Percentiles rank a stretch among this genome's conserved stretches.
These are phyloP conservation scores for Eublepharis macularius DNA, from an alignment of 2,113 vertebrate species.

Conservation along the genomic window DNA sequence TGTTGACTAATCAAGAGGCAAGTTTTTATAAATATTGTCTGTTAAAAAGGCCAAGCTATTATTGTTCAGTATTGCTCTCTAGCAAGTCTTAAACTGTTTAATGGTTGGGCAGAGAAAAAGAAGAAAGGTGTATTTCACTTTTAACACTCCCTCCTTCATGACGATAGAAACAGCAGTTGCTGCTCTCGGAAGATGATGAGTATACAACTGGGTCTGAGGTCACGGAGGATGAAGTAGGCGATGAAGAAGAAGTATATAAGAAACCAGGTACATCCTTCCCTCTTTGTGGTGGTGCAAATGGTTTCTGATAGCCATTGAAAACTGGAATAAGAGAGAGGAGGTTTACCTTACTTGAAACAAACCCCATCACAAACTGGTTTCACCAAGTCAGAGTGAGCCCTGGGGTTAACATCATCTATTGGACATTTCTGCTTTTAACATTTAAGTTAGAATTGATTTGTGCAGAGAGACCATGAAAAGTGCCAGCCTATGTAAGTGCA, in stretches of 20 bases:
- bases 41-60: background rate
- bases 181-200: conserved; percentile 96
- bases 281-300: background rate
- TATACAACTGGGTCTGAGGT: conserved; percentile 98
- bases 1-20: background rate
- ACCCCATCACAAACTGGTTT: background rate
- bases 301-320: background rate
- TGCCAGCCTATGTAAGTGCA: no score
- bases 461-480: background rate
- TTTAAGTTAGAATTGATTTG: background rate
- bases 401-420: background rate
- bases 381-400: background rate
- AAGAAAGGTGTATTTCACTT: background rate
- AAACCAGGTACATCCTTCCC: conserved; percentile 84
- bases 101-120: background rate
- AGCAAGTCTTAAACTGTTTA: background rate
- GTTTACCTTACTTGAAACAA: background rate
- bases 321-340: background rate
- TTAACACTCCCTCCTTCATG: background rate
- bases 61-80: background rate
- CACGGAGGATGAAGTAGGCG: conserved; percentile 97
- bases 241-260: conserved; percentile 93
- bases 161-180: conserved; percentile 86
- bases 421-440: background rate
- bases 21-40: background rate